Base-by-base conservation (phyloP, 2,888 invertebrate genomes). In the Gonocerus acuteangulatus region DNA sequence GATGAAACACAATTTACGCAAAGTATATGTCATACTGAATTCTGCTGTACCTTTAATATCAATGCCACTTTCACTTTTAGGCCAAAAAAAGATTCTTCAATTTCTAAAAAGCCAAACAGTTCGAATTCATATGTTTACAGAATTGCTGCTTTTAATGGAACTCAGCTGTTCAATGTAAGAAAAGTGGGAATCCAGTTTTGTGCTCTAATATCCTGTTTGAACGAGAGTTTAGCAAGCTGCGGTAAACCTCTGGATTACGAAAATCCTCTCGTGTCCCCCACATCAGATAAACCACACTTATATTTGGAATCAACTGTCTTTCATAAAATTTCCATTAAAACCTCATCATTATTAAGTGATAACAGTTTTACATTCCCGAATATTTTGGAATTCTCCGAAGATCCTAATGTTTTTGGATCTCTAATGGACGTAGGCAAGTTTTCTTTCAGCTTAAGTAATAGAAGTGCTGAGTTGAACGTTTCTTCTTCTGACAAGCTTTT, bases 81-180 rank as follows among this genome's bases (percentile, higher is more conserved):
- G n/a, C n/a, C n/a, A n/a, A n/a, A n/a, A n/a, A n/a, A n/a, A n/a
- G n/a, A n/a, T n/a, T n/a, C n/a, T n/a, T n/a, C n/a, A n/a, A 9
- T 27, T 6, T 9, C 4, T 9, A 27, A 27, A 9, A 4, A 27
- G 9, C 4, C 27, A 27, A 27, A 27, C 27, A 27, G 27, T 39
- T 11, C 15, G 4, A 39, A 32, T 32, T 45, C 34, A 11, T 47
- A 57, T 19, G 18, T 22, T 18, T 57, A 57, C 11, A 44, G 57
- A 47, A 15, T 57, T n/a, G 45, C 45, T 27, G 57, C 45, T 7
- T 57, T 57, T 13, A 47, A 47, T 57, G 57, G 57, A 16, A 34
- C 27, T 13, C 3, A 22, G 42, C 27, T 13, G n/a, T 57, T 27
- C 39, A 21, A 9, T 9, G 13, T 13, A 3, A 15, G 3, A 39